Evolutionary conservation across 1,140 invertebrate genomes (phyloP).

Genomic region (Drosophila sturtevanti): DNA sequence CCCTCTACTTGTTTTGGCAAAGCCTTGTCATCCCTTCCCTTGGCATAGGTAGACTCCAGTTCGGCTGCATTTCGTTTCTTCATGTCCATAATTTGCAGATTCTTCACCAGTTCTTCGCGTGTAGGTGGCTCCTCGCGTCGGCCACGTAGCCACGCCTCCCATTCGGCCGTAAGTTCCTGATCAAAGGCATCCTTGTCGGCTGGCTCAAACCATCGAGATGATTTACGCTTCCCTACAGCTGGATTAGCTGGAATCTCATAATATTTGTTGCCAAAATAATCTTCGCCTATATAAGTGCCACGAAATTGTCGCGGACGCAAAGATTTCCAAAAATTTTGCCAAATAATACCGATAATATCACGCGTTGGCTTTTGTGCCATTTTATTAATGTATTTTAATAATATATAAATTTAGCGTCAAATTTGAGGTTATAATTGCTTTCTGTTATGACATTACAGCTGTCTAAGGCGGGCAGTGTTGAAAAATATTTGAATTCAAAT

Average conservation of each 20-base stretch:
- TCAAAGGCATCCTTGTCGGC: conserved; percentile 85
- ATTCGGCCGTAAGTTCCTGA: conserved; percentile 90
- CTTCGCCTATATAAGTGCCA: conserved; percentile 86
- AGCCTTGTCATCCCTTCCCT: conserved; percentile 75
- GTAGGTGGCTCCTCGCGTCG: conserved; percentile 86
- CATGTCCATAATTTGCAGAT: conserved; percentile 87
- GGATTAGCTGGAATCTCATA: conserved; percentile 88
- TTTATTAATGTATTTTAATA: conserved; percentile 19
- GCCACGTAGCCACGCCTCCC: conserved; percentile 91
- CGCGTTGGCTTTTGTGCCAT: conserved; percentile 82
- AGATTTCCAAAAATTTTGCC: conserved; percentile 85
- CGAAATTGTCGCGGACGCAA: conserved; percentile 84
- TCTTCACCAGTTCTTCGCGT: conserved; percentile 88
- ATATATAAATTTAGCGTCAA: conserved; percentile 14
- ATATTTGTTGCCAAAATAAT: conserved; percentile 92
- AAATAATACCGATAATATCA: conserved; percentile 83
- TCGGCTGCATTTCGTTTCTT: conserved; percentile 90
- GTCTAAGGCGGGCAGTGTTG: conserved; percentile 27
- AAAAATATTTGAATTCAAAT: conserved; percentile 37
- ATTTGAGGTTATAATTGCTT: conserved; percentile 46
- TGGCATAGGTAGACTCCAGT: conserved; percentile 84
- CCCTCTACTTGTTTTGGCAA: conserved; percentile 69
- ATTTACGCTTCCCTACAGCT: conserved; percentile 84
- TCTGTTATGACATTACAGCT: conserved; percentile 71
- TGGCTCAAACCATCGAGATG: conserved; percentile 89